Evolutionary conservation across 2,888 invertebrate species (phyloP).

Genomic region (Cryptosula pallasiana): DNA sequence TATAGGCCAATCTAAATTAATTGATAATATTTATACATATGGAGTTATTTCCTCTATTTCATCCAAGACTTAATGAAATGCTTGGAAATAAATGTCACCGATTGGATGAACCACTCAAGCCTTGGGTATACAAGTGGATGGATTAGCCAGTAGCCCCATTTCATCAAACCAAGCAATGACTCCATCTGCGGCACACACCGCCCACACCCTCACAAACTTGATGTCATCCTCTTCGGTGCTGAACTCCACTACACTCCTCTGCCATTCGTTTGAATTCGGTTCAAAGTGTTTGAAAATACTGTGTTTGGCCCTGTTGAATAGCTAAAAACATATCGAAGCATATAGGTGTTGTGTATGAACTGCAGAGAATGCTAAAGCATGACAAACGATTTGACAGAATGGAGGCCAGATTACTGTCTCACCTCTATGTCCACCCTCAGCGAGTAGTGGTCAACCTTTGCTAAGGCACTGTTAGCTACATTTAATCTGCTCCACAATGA

Average conservation of each 20-base stretch:
- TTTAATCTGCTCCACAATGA: background rate
- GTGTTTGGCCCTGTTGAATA: background rate
- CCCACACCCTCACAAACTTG: background rate
- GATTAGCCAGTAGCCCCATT: background rate
- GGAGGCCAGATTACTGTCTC: too few relatives aligned
- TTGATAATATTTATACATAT: too few relatives aligned
- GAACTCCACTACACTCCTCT: background rate
- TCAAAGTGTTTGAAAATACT: background rate
- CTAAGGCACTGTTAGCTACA: background rate
- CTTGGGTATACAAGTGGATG: background rate
- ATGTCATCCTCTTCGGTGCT: background rate
- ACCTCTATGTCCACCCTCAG: background rate
- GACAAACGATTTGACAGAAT: background rate
- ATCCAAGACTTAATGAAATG: too few relatives aligned
- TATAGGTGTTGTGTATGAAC: background rate
- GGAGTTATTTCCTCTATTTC: too few relatives aligned
- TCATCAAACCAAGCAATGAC: background rate
- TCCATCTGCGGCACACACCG: background rate
- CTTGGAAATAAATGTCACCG: too few relatives aligned
- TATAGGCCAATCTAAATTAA: too few relatives aligned
- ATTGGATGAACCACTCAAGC: too few relatives aligned
- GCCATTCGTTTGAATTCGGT: background rate
- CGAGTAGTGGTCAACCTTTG: background rate
- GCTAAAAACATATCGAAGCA: too few relatives aligned
- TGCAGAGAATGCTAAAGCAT: background rate